Base-by-base conservation (phyloP, 2,888 invertebrate species). In the Melanchra persicariae region DNA sequence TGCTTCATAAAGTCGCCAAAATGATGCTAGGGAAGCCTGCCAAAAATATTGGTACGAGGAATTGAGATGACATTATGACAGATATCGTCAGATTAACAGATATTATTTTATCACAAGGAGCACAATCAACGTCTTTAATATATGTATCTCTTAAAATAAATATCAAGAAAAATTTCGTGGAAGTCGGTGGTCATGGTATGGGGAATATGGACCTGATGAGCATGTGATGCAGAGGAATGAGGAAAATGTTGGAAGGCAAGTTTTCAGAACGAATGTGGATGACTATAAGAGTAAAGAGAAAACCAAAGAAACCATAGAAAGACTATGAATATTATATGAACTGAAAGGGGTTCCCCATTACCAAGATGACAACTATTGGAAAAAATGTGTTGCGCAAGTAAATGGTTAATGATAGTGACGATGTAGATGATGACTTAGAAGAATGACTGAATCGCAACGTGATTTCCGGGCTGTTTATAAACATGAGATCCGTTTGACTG, bases 41-140 rank as follows among this genome's bases (percentile, higher is more conserved):
- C 74, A 75, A 79, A 79, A 76, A 26, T 45, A 34, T 51, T 47
- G 8, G 40, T 47, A 43, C 24, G 26, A 71, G 22, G 34, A 61
- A 57, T 26, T 5, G 10, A 12, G 30, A 40, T 15, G 6, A 26
- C 24, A 43, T 70, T 43, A 70, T 24, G 26, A 22, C 1, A 5
- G 7, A 37, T 22, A 34, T 54, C 15, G 1, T 17, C 34, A 15
- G 24, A 43, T 8, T 34, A 30, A 17, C n/a, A 66, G 40, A 40
- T 40, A 40, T 40, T 40, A 40, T 40, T 34, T 47, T 1, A 47
- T 66, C 7, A 10, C 7, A 3, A 24, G 24, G 45, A 8, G 1
- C 15, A 63, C 30, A 34, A 24, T 12, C 34, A 34, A 34, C 7
- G 6, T 8, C 34, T 34, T 8, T 34, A 30, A 30, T 34, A 8